Evolutionary conservation across 2,888 invertebrate species (phyloP).

Genomic region (Furcula furcula): DNA sequence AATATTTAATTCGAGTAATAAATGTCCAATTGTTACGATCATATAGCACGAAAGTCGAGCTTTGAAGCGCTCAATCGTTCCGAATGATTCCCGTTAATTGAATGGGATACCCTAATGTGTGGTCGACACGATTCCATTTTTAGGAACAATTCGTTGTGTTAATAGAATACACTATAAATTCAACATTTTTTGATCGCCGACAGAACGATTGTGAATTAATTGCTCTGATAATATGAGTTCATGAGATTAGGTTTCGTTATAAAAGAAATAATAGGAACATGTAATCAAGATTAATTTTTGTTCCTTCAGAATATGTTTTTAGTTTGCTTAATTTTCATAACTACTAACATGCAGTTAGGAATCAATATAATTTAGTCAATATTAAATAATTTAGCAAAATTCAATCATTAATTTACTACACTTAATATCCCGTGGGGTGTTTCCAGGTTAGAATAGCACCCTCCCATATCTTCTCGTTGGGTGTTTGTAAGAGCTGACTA

Average conservation of each 20-base stretch:
- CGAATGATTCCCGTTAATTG: slow-evolving; percentile 59
- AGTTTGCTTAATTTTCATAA: too few species aligned
- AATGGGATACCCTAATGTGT: slow-evolving; percentile 64
- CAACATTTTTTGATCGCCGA: slow-evolving; percentile 1
- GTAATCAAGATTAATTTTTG: too few species aligned
- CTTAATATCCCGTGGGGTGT: too few species aligned
- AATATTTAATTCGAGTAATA: slow-evolving; percentile 54
- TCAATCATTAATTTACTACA: too few species aligned
- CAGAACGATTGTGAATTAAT: not conserved
- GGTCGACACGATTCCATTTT: slow-evolving; percentile 61
- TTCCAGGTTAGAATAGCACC: too few species aligned
- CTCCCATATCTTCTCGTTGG: too few species aligned
- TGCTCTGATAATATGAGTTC: not conserved
- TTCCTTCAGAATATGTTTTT: too few species aligned
- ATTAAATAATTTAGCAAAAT: too few species aligned
- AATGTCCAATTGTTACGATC: slow-evolving; percentile 59
- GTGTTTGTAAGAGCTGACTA: too few species aligned
- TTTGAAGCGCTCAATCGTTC: slow-evolving; percentile 39
- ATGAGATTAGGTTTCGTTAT: not conserved
- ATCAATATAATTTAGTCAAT: too few species aligned
- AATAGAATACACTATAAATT: slow-evolving; percentile 22
- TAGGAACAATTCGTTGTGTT: slow-evolving; percentile 28
- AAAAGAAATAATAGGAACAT: too few species aligned
- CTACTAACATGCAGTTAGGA: too few species aligned
- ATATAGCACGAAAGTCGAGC: slow-evolving; percentile 56